Percentiles rank a stretch among this genome's conserved stretches.
These are phyloP conservation scores for Brachionus manjavacas DNA, from an alignment of 1,140 invertebrate species.

Conservation along the genomic window DNA sequence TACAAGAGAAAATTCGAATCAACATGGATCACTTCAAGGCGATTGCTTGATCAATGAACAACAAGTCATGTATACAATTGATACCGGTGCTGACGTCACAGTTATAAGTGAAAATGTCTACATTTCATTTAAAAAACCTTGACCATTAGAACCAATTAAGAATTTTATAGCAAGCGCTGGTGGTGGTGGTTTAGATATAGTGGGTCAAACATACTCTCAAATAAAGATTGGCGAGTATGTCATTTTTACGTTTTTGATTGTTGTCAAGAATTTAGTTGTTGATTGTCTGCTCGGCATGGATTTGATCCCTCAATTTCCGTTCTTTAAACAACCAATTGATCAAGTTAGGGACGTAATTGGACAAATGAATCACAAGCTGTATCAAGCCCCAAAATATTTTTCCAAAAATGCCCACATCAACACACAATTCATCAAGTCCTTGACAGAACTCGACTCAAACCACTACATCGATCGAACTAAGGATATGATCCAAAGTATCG, in stretches of 20 bases:
- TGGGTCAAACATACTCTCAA: neutral
- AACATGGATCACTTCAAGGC: neutral
- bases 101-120: neutral
- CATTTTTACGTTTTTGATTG: neutral
- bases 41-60: neutral
- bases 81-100: neutral
- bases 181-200: neutral
- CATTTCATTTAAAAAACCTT: neutral
- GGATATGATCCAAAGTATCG: neutral
- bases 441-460: neutral
- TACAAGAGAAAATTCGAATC: neutral
- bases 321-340: constrained; percentile 9
- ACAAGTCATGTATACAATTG: neutral
- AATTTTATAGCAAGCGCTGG: neutral
- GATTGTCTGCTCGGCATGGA: neutral
- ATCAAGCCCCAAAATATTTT: neutral
- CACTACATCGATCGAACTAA: neutral
- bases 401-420: neutral
- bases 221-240: neutral
- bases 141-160: neutral
- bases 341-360: neutral
- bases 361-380: constrained; percentile 13
- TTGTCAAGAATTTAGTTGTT: constrained; percentile 4
- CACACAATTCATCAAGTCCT: neutral
- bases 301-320: neutral